phyloP scores from a whole-genome alignment of 1,140 invertebrate species.

The Bombus sylvicola region DNA sequence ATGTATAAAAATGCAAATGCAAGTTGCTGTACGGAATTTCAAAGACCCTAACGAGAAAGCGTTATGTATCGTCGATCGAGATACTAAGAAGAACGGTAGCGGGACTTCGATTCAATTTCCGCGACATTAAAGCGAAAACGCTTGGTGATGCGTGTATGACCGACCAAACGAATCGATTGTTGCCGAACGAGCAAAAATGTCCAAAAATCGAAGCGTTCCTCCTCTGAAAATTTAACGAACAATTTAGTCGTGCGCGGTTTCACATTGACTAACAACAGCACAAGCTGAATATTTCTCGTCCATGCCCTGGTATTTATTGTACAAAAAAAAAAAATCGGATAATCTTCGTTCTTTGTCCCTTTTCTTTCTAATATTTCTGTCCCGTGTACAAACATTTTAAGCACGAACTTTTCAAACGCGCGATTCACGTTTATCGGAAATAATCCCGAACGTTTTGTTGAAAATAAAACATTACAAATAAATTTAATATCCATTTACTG shows the following conservation, averaged over 20 bases:
- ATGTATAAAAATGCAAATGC: slow-evolving; percentile 59
- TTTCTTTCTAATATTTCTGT: not conserved
- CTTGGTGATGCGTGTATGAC: not conserved
- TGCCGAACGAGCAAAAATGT: not conserved
- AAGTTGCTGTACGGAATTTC: slow-evolving; percentile 31
- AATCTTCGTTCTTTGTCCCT: not conserved
- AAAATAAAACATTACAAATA: not conserved
- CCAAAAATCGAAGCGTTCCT: not conserved
- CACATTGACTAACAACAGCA: not conserved
- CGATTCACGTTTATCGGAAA: not conserved
- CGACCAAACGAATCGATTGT: slow-evolving; percentile 20
- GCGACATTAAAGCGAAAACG: not conserved
- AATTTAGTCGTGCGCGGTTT: not conserved
- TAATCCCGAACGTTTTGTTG: too few species aligned
- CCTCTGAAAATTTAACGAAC: not conserved
- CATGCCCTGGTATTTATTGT: not conserved
- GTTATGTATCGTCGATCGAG: not conserved
- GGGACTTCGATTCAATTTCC: slow-evolving; percentile 17
- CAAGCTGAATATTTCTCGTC: not conserved
- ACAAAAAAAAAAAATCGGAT: not conserved
- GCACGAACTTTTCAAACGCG: not conserved
- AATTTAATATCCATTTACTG: not conserved
- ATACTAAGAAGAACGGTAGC: slow-evolving; percentile 1
- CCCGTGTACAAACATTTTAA: not conserved
- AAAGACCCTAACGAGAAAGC: slow-evolving; percentile 36